Evolutionary conservation across 2,888 invertebrate genomes (phyloP).

Genomic region (Margaritifera margaritifera): DNA sequence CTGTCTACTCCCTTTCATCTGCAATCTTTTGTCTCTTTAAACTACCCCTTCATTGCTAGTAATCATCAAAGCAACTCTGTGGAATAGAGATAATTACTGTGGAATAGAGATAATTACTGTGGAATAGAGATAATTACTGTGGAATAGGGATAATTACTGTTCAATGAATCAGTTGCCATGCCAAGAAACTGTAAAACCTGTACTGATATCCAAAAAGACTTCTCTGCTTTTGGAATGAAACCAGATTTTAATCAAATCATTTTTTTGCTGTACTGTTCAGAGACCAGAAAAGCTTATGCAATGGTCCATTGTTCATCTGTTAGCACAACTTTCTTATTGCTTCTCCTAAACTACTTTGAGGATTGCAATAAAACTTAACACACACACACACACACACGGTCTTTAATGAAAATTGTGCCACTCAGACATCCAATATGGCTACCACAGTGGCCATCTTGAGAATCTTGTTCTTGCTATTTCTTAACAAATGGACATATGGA

Average conservation of each 20-base stretch:
- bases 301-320: too few relatives aligned
- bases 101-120: constrained; percentile 8
- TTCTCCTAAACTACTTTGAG: too few relatives aligned
- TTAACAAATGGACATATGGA: too few relatives aligned
- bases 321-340: too few relatives aligned
- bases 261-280: neutral
- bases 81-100: constrained; percentile 12
- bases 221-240: constrained; percentile 26
- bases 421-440: too few relatives aligned
- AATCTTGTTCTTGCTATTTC: too few relatives aligned
- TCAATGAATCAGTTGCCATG: constrained; percentile 4
- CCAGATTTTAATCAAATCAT: constrained; percentile 11
- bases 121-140: constrained; percentile 8
- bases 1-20: constrained; percentile 20
- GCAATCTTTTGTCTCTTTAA: constrained; percentile 3
- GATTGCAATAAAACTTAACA: too few relatives aligned
- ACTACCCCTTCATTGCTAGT: constrained; percentile 1
- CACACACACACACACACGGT: too few relatives aligned
- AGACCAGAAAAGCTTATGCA: too few relatives aligned
- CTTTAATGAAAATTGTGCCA: too few relatives aligned
- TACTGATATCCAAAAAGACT: constrained; percentile 18
- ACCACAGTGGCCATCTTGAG: too few relatives aligned
- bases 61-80: constrained; percentile 6
- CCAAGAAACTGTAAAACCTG: constrained; percentile 18
- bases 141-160: constrained; percentile 12